A percentile compares a stretch with the other conserved stretches of the same genome.
These are phyloP conservation scores for Helleia helle DNA, from an alignment of 2,888 invertebrate genomes.

Conservation along the genomic window DNA sequence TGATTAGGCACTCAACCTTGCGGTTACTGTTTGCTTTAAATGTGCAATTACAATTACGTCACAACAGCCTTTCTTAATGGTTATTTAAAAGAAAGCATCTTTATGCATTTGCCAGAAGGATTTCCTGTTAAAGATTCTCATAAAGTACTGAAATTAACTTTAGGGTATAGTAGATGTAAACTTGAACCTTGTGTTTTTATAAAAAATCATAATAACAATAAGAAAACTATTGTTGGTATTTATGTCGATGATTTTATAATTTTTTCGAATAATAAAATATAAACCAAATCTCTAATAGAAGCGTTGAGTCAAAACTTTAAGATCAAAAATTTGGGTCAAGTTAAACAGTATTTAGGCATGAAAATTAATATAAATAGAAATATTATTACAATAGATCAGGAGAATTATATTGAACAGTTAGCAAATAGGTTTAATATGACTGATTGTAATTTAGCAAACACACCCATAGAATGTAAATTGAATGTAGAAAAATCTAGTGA, in stretches of 20 bases:
- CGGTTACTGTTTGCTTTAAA: background rate
- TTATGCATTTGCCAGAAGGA: background rate
- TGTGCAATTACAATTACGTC: background rate
- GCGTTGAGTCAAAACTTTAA: background rate
- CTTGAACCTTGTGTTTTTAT: too few species aligned
- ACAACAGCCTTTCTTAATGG: background rate
- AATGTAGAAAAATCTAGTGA: too few species aligned
- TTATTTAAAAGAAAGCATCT: background rate
- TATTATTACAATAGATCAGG: constrained; percentile 1
- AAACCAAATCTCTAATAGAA: background rate
- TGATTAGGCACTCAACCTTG: background rate
- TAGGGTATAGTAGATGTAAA: background rate
- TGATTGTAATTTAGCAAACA: background rate
- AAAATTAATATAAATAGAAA: constrained; percentile 2
- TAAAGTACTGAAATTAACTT: too few species aligned
- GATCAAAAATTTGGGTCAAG: background rate
- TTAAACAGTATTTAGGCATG: constrained; percentile 4
- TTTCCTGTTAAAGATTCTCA: too few species aligned
- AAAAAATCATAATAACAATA: too few species aligned
- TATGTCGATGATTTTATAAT: too few species aligned
- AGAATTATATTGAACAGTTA: constrained; percentile 2
- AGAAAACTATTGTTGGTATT: too few species aligned
- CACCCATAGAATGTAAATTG: constrained; percentile 1
- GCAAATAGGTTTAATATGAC: constrained; percentile 1
- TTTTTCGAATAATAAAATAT: too few species aligned